Base-by-base conservation (phyloP, 2,113 vertebrate species). In the Paramormyrops kingsleyae region DNA sequence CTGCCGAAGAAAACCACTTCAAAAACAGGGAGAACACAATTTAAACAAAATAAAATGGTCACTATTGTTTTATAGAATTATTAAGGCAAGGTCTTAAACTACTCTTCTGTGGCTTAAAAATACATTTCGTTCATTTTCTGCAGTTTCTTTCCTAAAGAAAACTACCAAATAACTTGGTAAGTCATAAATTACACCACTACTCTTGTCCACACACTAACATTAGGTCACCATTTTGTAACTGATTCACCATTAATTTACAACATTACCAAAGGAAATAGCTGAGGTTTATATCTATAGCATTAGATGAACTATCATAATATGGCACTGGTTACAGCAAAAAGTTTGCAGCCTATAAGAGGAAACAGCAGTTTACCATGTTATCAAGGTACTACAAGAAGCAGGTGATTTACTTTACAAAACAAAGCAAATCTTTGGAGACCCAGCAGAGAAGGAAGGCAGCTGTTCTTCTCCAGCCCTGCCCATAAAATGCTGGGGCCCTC, bases 361-460 rank as follows among this genome's bases (percentile, higher is more conserved):
- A 96, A 93, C 95, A 95, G 94, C 94, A 94, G 94, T 92, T 90
- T 91, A 52, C 87, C 90, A 89, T 93, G 93, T 93, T 94, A 91
- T 93, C 88, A 88, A 92, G 89, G 91, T 89, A 90, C 91, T 92
- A 90, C 91, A 92, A 91, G 93, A 88, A 87, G 91, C 91, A 94
- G 92, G 92, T 94, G 92, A 95, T 93, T 93, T 93, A 88, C 89
- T 91, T 91, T 90, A 90, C 83, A 92, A 92, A 84, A 84, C 50
- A 88, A 88, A 87, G 88, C 35, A 59, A 21, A 50, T 88, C 24
- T 21, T 87, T 90, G 27, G 74, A 83, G 12, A 39, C 74, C 53
- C 44, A 35, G 85, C 66, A 70, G 89, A 88, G 91, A 94, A 91
- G 91, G 93, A 94, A 93, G 89, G 92, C 95, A 95, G 94, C 95